phyloP scores from a whole-genome alignment of 1,140 invertebrate genomes.

The Papilio polyxenes region DNA sequence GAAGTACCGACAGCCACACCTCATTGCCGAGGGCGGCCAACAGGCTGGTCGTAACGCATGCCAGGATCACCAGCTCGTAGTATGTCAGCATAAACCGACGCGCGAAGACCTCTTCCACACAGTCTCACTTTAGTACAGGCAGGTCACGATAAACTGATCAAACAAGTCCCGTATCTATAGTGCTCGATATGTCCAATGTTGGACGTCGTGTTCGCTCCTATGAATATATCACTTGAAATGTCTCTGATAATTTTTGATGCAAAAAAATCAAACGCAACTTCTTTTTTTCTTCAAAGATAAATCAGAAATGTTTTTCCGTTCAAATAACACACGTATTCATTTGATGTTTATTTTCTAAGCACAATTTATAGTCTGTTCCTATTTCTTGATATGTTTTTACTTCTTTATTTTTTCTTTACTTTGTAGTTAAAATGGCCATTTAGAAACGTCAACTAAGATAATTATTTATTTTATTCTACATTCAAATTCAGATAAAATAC shows the following conservation, averaged over 20 bases:
- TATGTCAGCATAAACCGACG: constrained; percentile 60
- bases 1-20: constrained; percentile 73
- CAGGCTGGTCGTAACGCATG: constrained; percentile 70
- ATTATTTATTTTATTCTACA: background rate
- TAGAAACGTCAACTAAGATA: background rate
- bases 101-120: background rate
- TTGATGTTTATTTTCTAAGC: background rate
- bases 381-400: background rate
- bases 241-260: constrained; percentile 10
- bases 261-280: constrained; percentile 2
- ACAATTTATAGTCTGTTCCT: background rate
- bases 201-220: background rate
- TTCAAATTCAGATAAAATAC: background rate
- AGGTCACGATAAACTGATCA: constrained; percentile 5
- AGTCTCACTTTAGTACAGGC: background rate
- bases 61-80: constrained; percentile 66
- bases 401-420: background rate
- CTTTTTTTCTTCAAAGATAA: background rate
- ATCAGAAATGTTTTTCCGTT: background rate
- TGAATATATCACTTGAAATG: constrained; percentile 23
- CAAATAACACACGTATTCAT: background rate
- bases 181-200: background rate
- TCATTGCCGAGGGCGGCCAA: constrained; percentile 70
- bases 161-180: background rate
- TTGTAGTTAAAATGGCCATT: background rate